These are phyloP conservation scores for Zootoca vivipara DNA, from an alignment of 2,113 vertebrate genomes.

Conservation along the genomic window DNA sequence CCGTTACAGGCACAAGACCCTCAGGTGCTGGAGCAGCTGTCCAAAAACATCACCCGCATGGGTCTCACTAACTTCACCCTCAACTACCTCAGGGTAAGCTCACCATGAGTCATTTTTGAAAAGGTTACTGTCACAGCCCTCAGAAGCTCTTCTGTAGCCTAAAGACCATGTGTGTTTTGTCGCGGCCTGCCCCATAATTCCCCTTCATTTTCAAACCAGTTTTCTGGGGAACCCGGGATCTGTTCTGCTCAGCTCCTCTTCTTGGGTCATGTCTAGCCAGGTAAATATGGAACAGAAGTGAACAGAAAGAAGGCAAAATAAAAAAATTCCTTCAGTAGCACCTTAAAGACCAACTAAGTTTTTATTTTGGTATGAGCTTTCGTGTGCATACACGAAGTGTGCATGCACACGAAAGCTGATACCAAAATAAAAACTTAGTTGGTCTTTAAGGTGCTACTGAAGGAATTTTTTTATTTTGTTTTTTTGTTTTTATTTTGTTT, in stretches of 20 bases:
- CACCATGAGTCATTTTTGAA: constrained; percentile 43
- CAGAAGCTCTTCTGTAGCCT: background rate
- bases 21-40: constrained; percentile 99
- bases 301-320: background rate
- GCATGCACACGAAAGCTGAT: too few species aligned
- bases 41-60: constrained; percentile 99
- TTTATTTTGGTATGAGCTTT: too few species aligned
- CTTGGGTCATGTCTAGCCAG: background rate
- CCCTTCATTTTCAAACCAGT: background rate
- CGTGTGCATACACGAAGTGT: too few species aligned
- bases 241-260: background rate
- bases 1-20: constrained; percentile 94
- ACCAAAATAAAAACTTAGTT: too few species aligned
- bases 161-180: background rate
- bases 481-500: too few species aligned
- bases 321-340: too few species aligned
- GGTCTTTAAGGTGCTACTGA: too few species aligned
- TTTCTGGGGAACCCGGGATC: background rate
- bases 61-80: constrained; percentile 99
- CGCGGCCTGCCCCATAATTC: background rate
- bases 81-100: constrained; percentile 99
- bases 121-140: constrained; percentile 33
- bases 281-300: background rate
- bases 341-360: too few species aligned
- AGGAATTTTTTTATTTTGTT: too few species aligned